Evolutionary conservation across 2,797 vertebrate species (phyloP).

Genomic region (Acipenser ruthenus): DNA sequence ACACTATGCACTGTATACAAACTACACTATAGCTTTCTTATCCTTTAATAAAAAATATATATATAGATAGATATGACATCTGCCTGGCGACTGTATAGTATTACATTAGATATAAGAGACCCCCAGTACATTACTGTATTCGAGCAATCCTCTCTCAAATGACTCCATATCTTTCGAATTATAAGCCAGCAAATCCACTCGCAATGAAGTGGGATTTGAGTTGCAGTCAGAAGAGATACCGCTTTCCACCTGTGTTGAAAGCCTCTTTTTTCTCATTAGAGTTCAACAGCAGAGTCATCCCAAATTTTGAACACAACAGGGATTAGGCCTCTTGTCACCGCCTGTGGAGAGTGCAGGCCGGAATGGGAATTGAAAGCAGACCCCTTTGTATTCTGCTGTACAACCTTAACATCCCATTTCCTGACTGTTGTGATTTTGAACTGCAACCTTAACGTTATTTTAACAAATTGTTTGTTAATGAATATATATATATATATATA

Average conservation of each 20-base stretch:
- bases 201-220: conserved; percentile 12
- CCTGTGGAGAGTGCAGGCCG: not conserved
- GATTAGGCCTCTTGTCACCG: not conserved
- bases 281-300: conserved; percentile 2
- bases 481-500: too few species aligned
- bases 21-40: too few species aligned
- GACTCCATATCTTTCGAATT: conserved; percentile 11
- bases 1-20: too few species aligned
- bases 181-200: conserved; percentile 13
- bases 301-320: not conserved
- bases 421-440: too few species aligned
- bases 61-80: too few species aligned
- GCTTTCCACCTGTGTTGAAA: not conserved
- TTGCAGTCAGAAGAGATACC: not conserved
- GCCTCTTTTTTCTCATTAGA: not conserved
- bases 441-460: too few species aligned
- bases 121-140: not conserved
- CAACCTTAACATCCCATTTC: too few species aligned
- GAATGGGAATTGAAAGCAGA: conserved; percentile 1
- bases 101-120: not conserved
- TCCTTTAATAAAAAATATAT: conserved; percentile 51
- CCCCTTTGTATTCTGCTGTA: not conserved
- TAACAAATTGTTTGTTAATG: too few species aligned
- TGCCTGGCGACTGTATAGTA: not conserved
- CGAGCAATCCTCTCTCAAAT: conserved; percentile 4